phyloP scores from a whole-genome alignment of 2,113 vertebrate species.

The Myotis brandtii region DNA sequence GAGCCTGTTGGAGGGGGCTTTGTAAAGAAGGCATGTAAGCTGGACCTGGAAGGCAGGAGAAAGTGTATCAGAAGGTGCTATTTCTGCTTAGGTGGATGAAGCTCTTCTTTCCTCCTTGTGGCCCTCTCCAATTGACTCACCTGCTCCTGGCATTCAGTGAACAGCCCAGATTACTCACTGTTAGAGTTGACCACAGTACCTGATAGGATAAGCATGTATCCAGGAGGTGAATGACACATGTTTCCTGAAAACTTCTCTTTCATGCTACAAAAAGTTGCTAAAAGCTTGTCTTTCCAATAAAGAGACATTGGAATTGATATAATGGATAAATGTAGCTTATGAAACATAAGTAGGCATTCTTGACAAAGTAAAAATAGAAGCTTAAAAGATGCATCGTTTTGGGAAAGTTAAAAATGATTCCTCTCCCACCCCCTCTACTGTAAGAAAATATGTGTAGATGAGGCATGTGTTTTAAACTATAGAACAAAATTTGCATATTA shows the following conservation, averaged over 20 bases:
- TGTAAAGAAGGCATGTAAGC: neutral
- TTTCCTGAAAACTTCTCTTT: slow-evolving; percentile 58
- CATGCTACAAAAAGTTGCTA: slow-evolving; percentile 39
- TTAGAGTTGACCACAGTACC: neutral
- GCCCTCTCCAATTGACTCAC: neutral
- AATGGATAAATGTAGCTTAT: slow-evolving; percentile 66
- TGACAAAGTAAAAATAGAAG: slow-evolving; percentile 70
- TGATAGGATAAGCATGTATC: neutral
- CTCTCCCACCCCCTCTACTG: slow-evolving; percentile 45
- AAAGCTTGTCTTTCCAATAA: slow-evolving; percentile 68
- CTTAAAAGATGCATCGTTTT: slow-evolving; percentile 72
- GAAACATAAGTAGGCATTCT: slow-evolving; percentile 77
- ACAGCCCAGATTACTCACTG: neutral
- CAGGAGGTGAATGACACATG: neutral
- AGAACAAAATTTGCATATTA: slow-evolving; percentile 73
- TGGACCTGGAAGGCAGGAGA: neutral
- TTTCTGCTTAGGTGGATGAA: neutral
- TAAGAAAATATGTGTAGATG: slow-evolving; percentile 75
- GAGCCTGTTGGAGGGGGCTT: neutral
- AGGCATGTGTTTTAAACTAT: slow-evolving; percentile 65
- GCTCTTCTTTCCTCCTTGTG: neutral
- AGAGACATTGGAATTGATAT: slow-evolving; percentile 66
- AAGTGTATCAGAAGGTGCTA: too few species aligned
- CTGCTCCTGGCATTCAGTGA: neutral
- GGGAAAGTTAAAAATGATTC: slow-evolving; percentile 48